Evolutionary conservation across 2,797 vertebrate species (phyloP), one percentile per base, ranked within the genome.

Genomic region (Sus cebifrons): DNA sequence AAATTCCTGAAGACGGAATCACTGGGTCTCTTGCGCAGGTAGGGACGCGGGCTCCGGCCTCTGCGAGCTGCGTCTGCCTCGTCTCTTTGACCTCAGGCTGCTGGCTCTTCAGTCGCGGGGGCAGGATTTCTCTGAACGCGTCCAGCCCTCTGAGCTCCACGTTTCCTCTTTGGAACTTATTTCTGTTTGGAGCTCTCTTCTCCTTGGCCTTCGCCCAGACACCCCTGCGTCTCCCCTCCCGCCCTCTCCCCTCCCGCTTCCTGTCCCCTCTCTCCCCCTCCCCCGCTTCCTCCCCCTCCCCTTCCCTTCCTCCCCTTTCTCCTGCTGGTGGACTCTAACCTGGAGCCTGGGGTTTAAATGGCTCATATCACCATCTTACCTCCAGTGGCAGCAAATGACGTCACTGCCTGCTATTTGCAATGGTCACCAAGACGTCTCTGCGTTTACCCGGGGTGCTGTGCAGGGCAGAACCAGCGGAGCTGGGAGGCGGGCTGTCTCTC

Each of bases 21-120:
- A 27, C n/a, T 13, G 21, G 58, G 15, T 27, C 18, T 60, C 20
- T 8, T 3, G 6, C 5, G 3, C 36, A 7, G n/a, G 58, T 4
- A 5, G 79, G 44, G 44, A 67, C 23, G 25, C 52, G 3, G 25
- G 56, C 52, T 18, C 13, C 64, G 1, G 21, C 1, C 44, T 23
- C 29, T 52, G 23, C 2, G 16, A 36, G 67, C 23, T 3, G 16
- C 40, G 27, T 65, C 15, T 36, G 36, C 67, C 11, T 3, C 3
- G 2, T 14, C 70, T 9, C 4, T 4, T 16, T 18, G 49, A 9
- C 71, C 60, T 49, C 4, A 0, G 40, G 74, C 21, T 29, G 0
- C 78, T 32, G 0, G 2, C 49, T 23, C 44, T 56, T 1, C 5
- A 4, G 7, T 32, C 67, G 70, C 23, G 74, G 3, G 0, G 13